Conservation (phyloP, 2,113 vertebrate genomes). For the Tretioscincus oriximinensis region DNA sequence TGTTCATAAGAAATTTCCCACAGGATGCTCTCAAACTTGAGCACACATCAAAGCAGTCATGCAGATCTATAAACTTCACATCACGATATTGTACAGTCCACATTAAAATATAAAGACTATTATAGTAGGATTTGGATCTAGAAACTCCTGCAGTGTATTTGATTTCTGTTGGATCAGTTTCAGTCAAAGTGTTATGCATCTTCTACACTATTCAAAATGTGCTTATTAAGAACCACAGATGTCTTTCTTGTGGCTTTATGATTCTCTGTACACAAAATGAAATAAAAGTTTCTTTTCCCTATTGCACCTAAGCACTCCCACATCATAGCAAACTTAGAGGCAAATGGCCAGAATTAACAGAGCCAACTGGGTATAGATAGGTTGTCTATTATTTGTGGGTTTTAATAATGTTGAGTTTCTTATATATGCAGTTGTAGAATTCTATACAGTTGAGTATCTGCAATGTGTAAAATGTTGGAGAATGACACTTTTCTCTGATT, state of each 20-base stretch:
- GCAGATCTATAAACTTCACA: not conserved
- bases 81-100: not conserved
- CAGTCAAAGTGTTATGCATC: not conserved
- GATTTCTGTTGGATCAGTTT: not conserved
- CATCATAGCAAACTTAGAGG: not conserved
- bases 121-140: too few relatives aligned
- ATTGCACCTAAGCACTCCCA: not conserved
- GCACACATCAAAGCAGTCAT: not conserved
- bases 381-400: too few relatives aligned
- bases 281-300: not conserved
- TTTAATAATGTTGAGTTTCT: too few relatives aligned
- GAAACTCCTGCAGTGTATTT: not conserved
- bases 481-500: too few relatives aligned
- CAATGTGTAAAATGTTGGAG: too few relatives aligned
- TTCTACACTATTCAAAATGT: not conserved
- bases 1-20: not conserved
- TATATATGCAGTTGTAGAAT: too few relatives aligned
- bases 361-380: not conserved
- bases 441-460: too few relatives aligned
- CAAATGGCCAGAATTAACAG: not conserved
- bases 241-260: not conserved
- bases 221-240: not conserved
- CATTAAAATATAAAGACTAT: too few relatives aligned
- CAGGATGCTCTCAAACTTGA: not conserved
- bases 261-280: not conserved